Percentiles rank a stretch among this genome's conserved stretches.
Evolutionary conservation across 1,140 invertebrate species (phyloP).

Genomic region (Brachionus manjavacas): DNA sequence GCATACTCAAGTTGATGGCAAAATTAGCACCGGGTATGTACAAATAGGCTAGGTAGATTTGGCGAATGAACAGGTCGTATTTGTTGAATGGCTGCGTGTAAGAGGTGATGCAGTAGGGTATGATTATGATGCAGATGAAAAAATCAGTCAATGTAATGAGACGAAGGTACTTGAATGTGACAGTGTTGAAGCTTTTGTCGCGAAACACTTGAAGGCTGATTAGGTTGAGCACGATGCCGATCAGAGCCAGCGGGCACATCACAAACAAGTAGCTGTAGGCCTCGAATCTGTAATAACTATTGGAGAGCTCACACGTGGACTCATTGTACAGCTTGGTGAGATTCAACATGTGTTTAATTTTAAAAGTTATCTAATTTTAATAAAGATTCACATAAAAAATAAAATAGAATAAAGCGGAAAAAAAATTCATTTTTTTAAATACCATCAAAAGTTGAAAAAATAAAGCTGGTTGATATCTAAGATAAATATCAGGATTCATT

Average conservation of each 20-base stretch:
- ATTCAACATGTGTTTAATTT: not conserved
- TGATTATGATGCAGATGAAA: slow-evolving; percentile 32
- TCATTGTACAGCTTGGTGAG: not conserved
- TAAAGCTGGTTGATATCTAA: not conserved
- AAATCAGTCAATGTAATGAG: slow-evolving; percentile 15
- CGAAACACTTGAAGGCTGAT: slow-evolving; percentile 23
- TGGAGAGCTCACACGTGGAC: not conserved
- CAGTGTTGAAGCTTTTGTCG: slow-evolving; percentile 33
- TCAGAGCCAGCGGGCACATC: slow-evolving; percentile 27
- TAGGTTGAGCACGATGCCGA: slow-evolving; percentile 24
- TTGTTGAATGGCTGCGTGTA: slow-evolving; percentile 39
- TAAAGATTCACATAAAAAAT: not conserved
- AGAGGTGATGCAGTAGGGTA: slow-evolving; percentile 30
- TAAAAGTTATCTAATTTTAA: not conserved
- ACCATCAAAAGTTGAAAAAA: not conserved
- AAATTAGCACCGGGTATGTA: slow-evolving; percentile 42
- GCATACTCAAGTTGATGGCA: slow-evolving; percentile 33
- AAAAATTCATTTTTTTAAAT: not conserved
- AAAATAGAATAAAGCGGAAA: too few species aligned
- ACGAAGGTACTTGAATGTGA: slow-evolving; percentile 35
- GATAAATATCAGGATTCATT: not conserved
- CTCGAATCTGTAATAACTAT: slow-evolving; percentile 12
- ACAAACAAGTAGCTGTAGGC: slow-evolving; percentile 24
- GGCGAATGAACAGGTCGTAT: slow-evolving; percentile 7
- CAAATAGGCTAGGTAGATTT: slow-evolving; percentile 21